Evolutionary conservation across 1,140 invertebrate genomes (phyloP).

Genomic region (Penaeus chinensis): DNA sequence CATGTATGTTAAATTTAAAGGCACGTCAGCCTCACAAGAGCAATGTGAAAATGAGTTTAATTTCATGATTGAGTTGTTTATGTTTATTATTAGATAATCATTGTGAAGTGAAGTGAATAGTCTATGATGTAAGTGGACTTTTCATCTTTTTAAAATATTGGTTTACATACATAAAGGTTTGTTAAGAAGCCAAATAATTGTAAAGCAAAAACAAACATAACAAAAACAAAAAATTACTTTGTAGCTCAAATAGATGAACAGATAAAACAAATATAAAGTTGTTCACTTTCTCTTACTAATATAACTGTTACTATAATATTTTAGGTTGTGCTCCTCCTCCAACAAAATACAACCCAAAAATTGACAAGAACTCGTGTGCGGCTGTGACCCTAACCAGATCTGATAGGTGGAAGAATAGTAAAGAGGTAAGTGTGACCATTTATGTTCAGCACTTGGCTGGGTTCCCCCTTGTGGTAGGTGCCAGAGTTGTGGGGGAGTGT

Average conservation of each 20-base stretch:
- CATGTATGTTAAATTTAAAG: too few relatives aligned
- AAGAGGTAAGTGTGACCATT: slow-evolving; percentile 21
- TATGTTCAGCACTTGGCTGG: background rate
- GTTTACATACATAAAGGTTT: background rate
- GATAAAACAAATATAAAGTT: background rate
- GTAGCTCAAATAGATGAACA: too few relatives aligned
- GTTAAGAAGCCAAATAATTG: background rate
- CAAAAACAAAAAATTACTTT: too few relatives aligned
- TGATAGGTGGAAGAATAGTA: slow-evolving; percentile 28
- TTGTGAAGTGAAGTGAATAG: too few relatives aligned
- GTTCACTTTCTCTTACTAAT: background rate
- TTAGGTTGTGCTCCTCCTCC: slow-evolving; percentile 45
- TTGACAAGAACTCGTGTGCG: background rate
- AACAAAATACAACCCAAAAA: slow-evolving; percentile 37
- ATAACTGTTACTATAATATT: background rate
- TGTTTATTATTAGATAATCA: too few relatives aligned
- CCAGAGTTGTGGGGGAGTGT: background rate
- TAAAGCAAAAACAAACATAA: too few relatives aligned
- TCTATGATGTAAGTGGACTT: too few relatives aligned
- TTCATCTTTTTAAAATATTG: too few relatives aligned
- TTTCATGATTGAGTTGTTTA: too few relatives aligned
- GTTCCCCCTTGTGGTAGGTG: background rate
- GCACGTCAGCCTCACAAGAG: too few relatives aligned
- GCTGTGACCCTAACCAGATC: slow-evolving; percentile 27
- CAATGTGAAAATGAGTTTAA: too few relatives aligned